Base-by-base conservation (phyloP, 2,113 vertebrate genomes). In the Erinaceus europaeus region DNA sequence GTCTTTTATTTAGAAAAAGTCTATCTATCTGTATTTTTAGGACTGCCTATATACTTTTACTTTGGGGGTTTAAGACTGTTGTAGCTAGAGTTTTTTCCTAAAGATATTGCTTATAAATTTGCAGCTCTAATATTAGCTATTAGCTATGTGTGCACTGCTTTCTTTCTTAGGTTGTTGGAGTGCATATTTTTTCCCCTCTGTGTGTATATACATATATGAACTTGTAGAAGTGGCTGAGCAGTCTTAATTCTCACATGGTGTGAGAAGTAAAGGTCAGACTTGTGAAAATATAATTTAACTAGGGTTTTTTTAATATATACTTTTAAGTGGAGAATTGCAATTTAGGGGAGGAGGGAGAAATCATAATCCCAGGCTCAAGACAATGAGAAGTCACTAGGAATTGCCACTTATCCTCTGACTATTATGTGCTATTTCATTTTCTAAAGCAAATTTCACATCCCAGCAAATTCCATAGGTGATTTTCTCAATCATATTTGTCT, bases 71-170 rank as follows among this genome's bases (percentile, higher is more conserved):
- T 62, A 84, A 59, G n/a, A 68, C 64, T 84, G 57, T 18, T 77
- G 48, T 71, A 69, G 15, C 76, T 91, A 48, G 55, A 75, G 73
- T 82, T 90, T 84, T 75, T 77, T 6, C 5, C 57, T 48, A 73
- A 48, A 44, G 25, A 90, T n/a, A 79, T 68, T 83, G 29, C 36
- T 67, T 67, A 55, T 55, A 73, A 84, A 88, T n/a, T n/a, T 71
- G 71, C 46, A 84, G n/a, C 40, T 80, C 40, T 73, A 69, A 65
- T 84, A 53, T 93, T 89, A 84, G 40, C 77, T 84, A 53, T 93
- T 89, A 84, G 40, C 77, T 81, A 1, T 36, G 38, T 46, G 42
- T 87, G 2, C 44, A 52, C 44, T 84, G 79, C 82, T 92, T 91
- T 67, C 40, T 90, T 82, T 77, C 62, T 42, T 50, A 23, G 76